These are phyloP conservation scores for Cnemophilus loriae DNA, from an alignment of 2,113 vertebrate species.

Conservation along the genomic window DNA sequence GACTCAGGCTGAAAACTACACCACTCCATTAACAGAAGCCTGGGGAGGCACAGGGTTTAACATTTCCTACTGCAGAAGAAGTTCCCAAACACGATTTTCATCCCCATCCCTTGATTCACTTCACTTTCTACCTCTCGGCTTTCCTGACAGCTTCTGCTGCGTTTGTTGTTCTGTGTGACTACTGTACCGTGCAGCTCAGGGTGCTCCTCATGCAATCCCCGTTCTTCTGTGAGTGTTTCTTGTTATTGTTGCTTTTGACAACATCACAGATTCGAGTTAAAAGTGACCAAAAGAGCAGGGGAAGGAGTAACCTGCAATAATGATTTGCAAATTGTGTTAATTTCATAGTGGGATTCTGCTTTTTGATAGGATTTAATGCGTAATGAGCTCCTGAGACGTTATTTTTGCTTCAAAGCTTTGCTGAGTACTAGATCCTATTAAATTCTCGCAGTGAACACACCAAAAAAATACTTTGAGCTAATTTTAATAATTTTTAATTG, in stretches of 20 bases:
- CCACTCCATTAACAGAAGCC: background rate
- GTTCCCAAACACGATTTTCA: background rate
- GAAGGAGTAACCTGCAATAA: constrained; percentile 30
- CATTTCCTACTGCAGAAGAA: background rate
- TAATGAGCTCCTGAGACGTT: constrained; percentile 69
- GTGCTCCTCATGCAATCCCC: background rate
- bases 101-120: background rate
- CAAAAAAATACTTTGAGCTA: constrained; percentile 64
- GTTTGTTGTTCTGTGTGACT: background rate
- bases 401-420: constrained; percentile 70
- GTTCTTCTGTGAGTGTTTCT: background rate
- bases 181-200: background rate
- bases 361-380: constrained; percentile 68
- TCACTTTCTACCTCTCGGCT: background rate
- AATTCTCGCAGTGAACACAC: constrained; percentile 54
- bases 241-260: background rate
- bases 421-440: constrained; percentile 67
- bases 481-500: constrained; percentile 72
- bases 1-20: background rate
- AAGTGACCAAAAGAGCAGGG: background rate
- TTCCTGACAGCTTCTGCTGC: constrained; percentile 18
- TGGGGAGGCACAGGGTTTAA: background rate
- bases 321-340: constrained; percentile 67
- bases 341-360: constrained; percentile 61
- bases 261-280: background rate